phyloP scores from a whole-genome alignment of 2,888 invertebrate species.

The Thyatira batis region DNA sequence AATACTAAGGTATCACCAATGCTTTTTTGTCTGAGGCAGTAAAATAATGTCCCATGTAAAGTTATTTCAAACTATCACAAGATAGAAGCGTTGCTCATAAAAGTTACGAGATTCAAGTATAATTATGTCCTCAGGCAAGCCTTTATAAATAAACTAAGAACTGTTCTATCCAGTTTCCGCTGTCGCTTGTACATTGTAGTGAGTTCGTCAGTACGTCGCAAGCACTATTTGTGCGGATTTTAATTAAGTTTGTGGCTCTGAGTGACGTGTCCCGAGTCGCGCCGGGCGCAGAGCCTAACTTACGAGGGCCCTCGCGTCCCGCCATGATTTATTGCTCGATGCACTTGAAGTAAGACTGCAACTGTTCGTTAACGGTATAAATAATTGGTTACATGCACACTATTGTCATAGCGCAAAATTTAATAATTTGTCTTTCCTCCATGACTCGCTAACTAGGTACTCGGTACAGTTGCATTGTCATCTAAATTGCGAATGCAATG shows the following conservation, averaged over 20 bases:
- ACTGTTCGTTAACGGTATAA: neutral
- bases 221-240: constrained; percentile 34
- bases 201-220: constrained; percentile 11
- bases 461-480: too few species aligned
- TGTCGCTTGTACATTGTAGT: neutral
- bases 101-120: too few species aligned
- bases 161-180: neutral
- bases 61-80: too few species aligned
- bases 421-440: too few species aligned
- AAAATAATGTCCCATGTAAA: too few species aligned
- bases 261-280: constrained; percentile 23
- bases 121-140: too few species aligned
- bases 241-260: constrained; percentile 45
- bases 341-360: neutral
- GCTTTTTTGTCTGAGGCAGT: too few species aligned
- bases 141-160: too few species aligned
- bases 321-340: neutral
- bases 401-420: neutral
- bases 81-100: too few species aligned
- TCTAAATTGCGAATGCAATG: too few species aligned
- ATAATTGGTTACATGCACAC: neutral
- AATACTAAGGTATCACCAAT: too few species aligned
- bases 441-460: too few species aligned
- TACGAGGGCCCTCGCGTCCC: neutral
- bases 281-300: neutral